Evolutionary conservation across 2,888 invertebrate genomes (phyloP).

Genomic region (Platycheirus rosarum): DNA sequence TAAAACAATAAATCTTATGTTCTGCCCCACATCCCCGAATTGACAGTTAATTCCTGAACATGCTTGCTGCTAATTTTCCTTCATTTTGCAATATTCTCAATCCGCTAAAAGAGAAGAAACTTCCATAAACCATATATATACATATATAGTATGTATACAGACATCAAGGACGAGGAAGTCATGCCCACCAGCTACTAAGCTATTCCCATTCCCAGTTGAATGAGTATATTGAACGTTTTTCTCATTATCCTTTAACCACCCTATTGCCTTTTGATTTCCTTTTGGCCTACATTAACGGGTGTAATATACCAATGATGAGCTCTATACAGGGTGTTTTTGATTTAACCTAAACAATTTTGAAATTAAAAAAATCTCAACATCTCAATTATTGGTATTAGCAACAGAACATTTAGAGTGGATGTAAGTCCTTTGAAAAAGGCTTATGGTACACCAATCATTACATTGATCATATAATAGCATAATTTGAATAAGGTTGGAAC

Average conservation of each 20-base stretch:
- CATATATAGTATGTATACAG: no score
- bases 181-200: background rate
- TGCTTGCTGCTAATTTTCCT: constrained; percentile 57
- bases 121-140: no score
- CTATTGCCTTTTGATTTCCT: constrained; percentile 60
- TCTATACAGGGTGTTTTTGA: no score
- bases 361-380: no score
- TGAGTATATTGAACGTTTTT: constrained; percentile 55
- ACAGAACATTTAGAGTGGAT: no score
- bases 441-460: no score
- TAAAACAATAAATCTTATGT: constrained; percentile 42
- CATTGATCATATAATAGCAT: no score
- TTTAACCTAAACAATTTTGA: no score
- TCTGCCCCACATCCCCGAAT: constrained; percentile 43
- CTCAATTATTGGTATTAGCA: no score
- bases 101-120: constrained; percentile 1
- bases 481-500: no score
- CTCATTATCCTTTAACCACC: constrained; percentile 65
- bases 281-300: constrained; percentile 59
- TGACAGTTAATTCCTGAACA: constrained; percentile 55
- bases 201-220: constrained; percentile 9
- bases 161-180: background rate
- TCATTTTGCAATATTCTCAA: constrained; percentile 35
- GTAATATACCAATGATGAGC: constrained; percentile 16
- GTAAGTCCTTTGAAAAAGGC: no score